Conservation (phyloP, 2,888 invertebrate species). For the Myopa testacea region DNA sequence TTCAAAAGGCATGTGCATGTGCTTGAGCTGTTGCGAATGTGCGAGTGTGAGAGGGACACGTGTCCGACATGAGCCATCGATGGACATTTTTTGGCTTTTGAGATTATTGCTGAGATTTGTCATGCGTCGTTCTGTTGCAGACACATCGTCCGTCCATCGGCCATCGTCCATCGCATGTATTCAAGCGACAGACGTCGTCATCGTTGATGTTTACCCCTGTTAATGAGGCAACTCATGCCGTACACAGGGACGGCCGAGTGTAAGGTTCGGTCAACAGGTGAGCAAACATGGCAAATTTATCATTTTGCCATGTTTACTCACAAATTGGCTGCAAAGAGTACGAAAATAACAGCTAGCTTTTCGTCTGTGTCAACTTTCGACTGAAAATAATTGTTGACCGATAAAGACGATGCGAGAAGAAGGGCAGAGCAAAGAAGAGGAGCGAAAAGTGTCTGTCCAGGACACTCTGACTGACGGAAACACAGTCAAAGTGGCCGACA, state of each 20-base stretch:
- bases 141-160: not conserved
- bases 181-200: constrained; percentile 6
- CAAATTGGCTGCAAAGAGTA: constrained; percentile 28
- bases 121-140: constrained; percentile 3
- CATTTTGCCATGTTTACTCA: constrained; percentile 16
- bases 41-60: not conserved
- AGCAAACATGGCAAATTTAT: constrained; percentile 32
- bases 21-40: not conserved
- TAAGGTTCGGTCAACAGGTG: constrained; percentile 43
- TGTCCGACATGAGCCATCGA: not conserved
- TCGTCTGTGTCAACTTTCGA: not conserved
- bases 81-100: constrained; percentile 28
- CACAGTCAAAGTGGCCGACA: too few relatives aligned
- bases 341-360: not conserved
- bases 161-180: not conserved
- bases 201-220: constrained; percentile 20
- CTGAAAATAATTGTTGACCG: constrained; percentile 1
- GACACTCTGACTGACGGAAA: too few relatives aligned
- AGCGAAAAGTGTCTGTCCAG: too few relatives aligned
- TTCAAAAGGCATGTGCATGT: not conserved
- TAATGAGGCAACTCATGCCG: constrained; percentile 27
- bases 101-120: constrained; percentile 31
- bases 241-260: constrained; percentile 12
- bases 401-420: not conserved
- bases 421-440: too few relatives aligned